Evolutionary conservation across 2,113 vertebrate species (phyloP), one percentile per base, ranked within the genome.

Genomic region (Himantopus leucocephalus): DNA sequence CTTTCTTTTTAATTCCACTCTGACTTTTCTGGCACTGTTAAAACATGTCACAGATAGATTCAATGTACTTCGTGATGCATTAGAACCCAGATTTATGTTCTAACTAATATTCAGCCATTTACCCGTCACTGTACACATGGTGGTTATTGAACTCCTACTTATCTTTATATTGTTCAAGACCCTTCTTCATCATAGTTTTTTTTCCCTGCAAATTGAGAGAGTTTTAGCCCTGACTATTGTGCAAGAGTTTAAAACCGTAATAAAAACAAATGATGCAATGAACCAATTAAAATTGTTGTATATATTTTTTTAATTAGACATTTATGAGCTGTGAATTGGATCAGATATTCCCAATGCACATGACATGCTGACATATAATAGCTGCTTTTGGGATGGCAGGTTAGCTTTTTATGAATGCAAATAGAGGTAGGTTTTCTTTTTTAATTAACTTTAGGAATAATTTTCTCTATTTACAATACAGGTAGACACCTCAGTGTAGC

Each of bases 191-290:
- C n/a, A 39, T 24, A 29, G 27, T 71, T 32, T 60, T 34, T 68
- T 80, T n/a, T 2, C 4, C 47, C 43, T 84, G 62, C 29, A 87
- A 92, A 94, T 74, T 72, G 58, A 63, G 15, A 50, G 82, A 79
- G 27, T 81, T 93, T 96, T 67, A 91, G 34, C 63, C 70, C 4
- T 22, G 59, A 85, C 48, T 92, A 14, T 87, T 72, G 56, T 92
- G 78, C 35, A 92, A 94, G 94, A 79, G 35, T 87, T 95, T 95
- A 92, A 97, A 95, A 90, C 80, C 6, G 1, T 91, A 95, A 96
- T 98, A 97, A 97, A 97, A 97, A 90, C 95, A 96, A 97, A 97
- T 95, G 97, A 96, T 92, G 88, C 96, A 97, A 97, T 89, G 92
- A 96, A 78, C 72, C 93, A 97, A 96, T 96, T 97, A 96, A 95